Percentiles rank a stretch among this genome's conserved stretches.
Evolutionary conservation across 2,797 vertebrate species (phyloP).

Genomic region (Adrianichthys oophorus): DNA sequence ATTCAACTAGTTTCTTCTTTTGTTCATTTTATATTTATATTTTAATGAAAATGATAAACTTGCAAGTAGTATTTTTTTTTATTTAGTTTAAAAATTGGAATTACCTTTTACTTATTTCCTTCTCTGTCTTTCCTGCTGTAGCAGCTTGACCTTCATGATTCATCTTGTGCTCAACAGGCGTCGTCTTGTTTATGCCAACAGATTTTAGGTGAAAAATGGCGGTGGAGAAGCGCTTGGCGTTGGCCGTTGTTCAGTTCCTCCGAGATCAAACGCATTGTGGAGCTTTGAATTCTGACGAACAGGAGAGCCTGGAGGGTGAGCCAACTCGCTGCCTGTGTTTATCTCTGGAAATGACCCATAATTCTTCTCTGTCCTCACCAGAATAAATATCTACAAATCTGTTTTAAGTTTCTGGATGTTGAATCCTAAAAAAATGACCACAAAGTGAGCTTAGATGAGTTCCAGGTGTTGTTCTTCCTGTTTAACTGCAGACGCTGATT

Average conservation of each 20-base stretch:
- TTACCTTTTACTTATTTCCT: no score
- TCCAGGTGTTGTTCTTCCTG: neutral
- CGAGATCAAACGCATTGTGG: slow-evolving; percentile 92
- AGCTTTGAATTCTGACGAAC: slow-evolving; percentile 91
- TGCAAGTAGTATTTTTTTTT: no score
- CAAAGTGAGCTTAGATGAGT: neutral
- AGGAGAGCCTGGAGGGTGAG: slow-evolving; percentile 97
- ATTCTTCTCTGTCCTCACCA: neutral
- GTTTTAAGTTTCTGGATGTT: no score
- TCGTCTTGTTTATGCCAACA: slow-evolving; percentile 22
- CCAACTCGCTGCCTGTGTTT: slow-evolving; percentile 4
- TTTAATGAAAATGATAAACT: no score
- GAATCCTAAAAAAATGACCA: neutral
- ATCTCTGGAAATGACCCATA: neutral
- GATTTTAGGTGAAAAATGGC: slow-evolving; percentile 82
- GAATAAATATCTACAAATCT: neutral
- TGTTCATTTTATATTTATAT: no score
- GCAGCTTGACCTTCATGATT: no score
- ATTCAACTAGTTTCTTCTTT: no score
- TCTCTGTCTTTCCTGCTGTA: no score
- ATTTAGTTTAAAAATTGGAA: no score
- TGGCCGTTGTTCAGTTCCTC: slow-evolving; percentile 95
- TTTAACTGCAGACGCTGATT: neutral
- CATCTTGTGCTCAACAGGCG: neutral
- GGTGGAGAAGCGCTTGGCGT: slow-evolving; percentile 91